These are phyloP conservation scores for Lysandra coridon DNA, from an alignment of 2,888 invertebrate genomes.

Conservation along the genomic window DNA sequence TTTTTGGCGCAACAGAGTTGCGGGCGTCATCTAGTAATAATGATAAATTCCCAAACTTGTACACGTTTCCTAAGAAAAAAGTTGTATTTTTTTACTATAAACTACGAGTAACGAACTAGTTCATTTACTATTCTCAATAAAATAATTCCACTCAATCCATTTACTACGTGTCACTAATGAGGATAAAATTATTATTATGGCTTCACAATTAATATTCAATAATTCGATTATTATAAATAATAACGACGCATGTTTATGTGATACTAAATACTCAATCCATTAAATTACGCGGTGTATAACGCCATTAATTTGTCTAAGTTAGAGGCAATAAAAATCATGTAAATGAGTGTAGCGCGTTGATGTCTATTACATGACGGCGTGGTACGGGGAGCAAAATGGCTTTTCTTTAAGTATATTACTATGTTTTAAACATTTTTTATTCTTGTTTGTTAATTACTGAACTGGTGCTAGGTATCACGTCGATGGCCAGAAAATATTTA, in stretches of 20 bases:
- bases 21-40: no score
- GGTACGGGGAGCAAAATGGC: no score
- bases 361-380: not conserved
- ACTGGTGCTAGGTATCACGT: no score
- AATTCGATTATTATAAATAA: not conserved
- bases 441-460: no score
- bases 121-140: not conserved
- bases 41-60: no score
- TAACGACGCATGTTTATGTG: not conserved
- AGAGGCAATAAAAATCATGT: not conserved
- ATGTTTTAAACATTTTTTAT: no score
- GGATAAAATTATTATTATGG: not conserved
- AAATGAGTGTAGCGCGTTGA: not conserved
- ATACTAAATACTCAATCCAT: not conserved
- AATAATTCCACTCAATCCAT: not conserved
- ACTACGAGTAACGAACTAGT: no score
- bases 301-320: not conserved
- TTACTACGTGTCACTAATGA: constrained; percentile 1
- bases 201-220: not conserved
- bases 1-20: no score
- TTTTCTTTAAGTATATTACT: no score
- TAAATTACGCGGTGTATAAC: not conserved
- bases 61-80: no score
- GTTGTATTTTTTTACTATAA: no score
- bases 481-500: no score